These are phyloP conservation scores for Drosophila varians DNA, from an alignment of 1,140 invertebrate genomes.

Conservation along the genomic window DNA sequence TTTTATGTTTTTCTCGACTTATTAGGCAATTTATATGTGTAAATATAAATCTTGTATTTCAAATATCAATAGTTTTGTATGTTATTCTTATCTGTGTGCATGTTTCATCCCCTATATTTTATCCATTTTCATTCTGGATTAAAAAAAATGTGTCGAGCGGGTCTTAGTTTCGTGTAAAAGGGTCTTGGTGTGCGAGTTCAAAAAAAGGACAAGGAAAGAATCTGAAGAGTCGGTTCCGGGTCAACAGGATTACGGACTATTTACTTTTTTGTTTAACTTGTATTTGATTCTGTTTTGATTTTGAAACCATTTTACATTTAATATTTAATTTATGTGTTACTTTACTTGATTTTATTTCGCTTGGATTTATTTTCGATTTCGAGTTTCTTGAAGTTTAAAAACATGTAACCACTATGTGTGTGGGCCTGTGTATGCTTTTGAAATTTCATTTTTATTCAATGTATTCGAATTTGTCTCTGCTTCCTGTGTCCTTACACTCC, in stretches of 20 bases:
- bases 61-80: constrained; percentile 31
- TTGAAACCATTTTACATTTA: constrained; percentile 81
- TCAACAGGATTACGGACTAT: constrained; percentile 18
- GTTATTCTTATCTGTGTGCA: constrained; percentile 41
- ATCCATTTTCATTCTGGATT: constrained; percentile 8
- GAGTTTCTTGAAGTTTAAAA: constrained; percentile 37
- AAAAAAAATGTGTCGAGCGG: not conserved
- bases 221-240: constrained; percentile 29
- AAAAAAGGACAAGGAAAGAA: constrained; percentile 25
- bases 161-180: not conserved
- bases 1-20: constrained; percentile 9
- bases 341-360: constrained; percentile 42
- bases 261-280: constrained; percentile 38
- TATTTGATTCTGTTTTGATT: constrained; percentile 64
- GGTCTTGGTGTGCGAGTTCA: constrained; percentile 10
- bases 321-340: constrained; percentile 63
- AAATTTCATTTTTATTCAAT: constrained; percentile 15
- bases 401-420: constrained; percentile 34
- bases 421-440: not conserved
- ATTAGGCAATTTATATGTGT: constrained; percentile 61
- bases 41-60: constrained; percentile 68
- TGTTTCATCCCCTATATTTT: constrained; percentile 21
- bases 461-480: constrained; percentile 12
- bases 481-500: constrained; percentile 46
- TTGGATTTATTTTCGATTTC: constrained; percentile 23